Conservation (phyloP, 2,888 invertebrate species). For the Boloria selene region DNA sequence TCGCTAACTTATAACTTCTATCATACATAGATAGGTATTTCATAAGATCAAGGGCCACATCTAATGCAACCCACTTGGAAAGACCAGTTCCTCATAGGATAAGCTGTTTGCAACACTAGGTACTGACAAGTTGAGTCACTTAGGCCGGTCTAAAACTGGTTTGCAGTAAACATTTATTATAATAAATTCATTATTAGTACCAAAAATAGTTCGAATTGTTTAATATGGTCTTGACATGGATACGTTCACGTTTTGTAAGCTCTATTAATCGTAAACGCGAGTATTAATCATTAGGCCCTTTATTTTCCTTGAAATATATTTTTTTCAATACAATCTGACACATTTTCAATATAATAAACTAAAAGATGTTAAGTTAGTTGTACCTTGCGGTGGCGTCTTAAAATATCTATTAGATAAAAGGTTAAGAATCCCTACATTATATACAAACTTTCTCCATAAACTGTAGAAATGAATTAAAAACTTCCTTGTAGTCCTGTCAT, state of each 20-base stretch:
- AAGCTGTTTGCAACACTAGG: conserved; percentile 38
- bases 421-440: too few species aligned
- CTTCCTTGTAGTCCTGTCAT: too few species aligned
- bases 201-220: conserved; percentile 24
- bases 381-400: too few species aligned
- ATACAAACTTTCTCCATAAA: too few species aligned
- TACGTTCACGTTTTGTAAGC: conserved; percentile 14
- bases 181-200: conserved; percentile 17
- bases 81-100: conserved; percentile 36
- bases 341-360: too few species aligned
- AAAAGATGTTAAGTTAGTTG: too few species aligned
- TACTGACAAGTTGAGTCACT: conserved; percentile 36
- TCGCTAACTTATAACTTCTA: not conserved
- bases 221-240: conserved; percentile 25
- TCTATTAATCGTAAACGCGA: not conserved
- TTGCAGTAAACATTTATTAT: conserved; percentile 24
- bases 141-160: conserved; percentile 17
- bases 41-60: conserved; percentile 21
- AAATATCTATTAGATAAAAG: too few species aligned
- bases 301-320: too few species aligned
- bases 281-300: too few species aligned
- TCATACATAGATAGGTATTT: conserved; percentile 9
- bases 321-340: too few species aligned
- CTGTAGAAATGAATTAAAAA: too few species aligned
- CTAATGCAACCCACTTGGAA: conserved; percentile 27